A percentile compares a stretch with the other conserved stretches of the same genome.
These are phyloP conservation scores for Dermatophagoides farinae DNA, from an alignment of 1,140 invertebrate species.

Conservation along the genomic window DNA sequence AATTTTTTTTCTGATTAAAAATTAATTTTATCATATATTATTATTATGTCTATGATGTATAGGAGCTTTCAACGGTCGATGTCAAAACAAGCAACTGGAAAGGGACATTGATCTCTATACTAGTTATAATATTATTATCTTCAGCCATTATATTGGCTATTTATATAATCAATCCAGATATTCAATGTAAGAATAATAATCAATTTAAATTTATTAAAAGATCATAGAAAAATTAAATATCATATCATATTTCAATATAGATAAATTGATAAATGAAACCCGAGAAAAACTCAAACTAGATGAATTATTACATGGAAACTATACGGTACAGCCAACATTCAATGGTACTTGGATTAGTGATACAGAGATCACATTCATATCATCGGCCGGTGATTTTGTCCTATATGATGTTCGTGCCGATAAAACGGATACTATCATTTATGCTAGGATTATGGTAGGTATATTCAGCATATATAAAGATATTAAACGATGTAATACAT, in stretches of 20 bases:
- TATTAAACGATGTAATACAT: too few species aligned
- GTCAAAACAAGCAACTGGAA: conserved; percentile 69
- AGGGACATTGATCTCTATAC: conserved; percentile 66
- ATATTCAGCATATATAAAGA: too few species aligned
- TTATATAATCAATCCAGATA: conserved; percentile 45
- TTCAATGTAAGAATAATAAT: conserved; percentile 16
- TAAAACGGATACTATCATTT: not conserved
- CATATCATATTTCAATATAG: not conserved
- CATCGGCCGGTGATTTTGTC: conserved; percentile 55
- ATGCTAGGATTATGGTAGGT: not conserved
- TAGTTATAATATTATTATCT: conserved; percentile 65
- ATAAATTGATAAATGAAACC: not conserved
- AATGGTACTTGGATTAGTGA: conserved; percentile 14
- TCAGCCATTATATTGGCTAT: conserved; percentile 67
- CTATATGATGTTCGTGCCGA: conserved; percentile 25
- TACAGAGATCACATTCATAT: conserved; percentile 24
- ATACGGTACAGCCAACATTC: conserved; percentile 1
- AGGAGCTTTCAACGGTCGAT: conserved; percentile 54
- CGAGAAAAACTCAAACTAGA: conserved; percentile 11
- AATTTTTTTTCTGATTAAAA: not conserved
- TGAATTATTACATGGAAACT: conserved; percentile 2
- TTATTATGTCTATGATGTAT: not conserved
- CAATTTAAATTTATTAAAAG: not conserved
- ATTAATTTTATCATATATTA: not conserved
- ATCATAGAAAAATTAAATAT: not conserved